phyloP scores from a whole-genome alignment of 2,113 vertebrate species.

The Chionodraco myersi region DNA sequence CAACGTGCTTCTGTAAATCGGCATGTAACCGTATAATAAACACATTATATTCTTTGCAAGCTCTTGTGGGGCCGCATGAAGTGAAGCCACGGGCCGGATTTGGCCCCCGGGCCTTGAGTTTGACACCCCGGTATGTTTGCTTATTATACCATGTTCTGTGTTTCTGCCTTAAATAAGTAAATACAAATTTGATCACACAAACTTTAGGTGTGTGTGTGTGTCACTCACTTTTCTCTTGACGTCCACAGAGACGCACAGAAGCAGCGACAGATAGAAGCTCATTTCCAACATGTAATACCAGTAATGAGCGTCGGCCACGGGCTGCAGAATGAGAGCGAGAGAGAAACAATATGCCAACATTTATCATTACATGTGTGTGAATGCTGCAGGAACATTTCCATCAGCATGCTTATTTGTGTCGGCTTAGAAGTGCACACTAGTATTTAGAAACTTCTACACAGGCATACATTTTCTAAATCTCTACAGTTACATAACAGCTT shows the following conservation, averaged over 20 bases:
- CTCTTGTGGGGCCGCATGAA: too few relatives aligned
- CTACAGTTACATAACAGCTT: not conserved
- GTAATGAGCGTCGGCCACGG: conserved; percentile 83
- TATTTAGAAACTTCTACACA: not conserved
- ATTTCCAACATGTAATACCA: conserved; percentile 93
- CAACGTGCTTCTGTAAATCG: too few relatives aligned
- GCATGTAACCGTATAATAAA: too few relatives aligned
- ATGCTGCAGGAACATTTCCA: conserved; percentile 3
- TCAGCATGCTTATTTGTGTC: conserved; percentile 3
- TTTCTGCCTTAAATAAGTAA: too few relatives aligned
- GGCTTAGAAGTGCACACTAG: not conserved
- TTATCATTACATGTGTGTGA: not conserved
- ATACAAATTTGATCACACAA: too few relatives aligned
- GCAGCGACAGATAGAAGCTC: conserved; percentile 91
- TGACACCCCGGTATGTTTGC: too few relatives aligned
- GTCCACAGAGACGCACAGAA: conserved; percentile 90
- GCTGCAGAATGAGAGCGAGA: conserved; percentile 74
- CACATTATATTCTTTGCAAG: too few relatives aligned
- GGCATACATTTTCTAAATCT: not conserved
- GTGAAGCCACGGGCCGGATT: too few relatives aligned
- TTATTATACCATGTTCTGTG: too few relatives aligned
- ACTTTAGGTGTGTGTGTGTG: not conserved
- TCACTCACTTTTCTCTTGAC: conserved; percentile 92
- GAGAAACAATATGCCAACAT: conserved; percentile 8
- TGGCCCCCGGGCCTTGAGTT: too few relatives aligned